Percentiles rank a stretch among this genome's conserved stretches.
Evolutionary conservation across 2,797 vertebrate species (phyloP).

Genomic region (Danionella dracula): DNA sequence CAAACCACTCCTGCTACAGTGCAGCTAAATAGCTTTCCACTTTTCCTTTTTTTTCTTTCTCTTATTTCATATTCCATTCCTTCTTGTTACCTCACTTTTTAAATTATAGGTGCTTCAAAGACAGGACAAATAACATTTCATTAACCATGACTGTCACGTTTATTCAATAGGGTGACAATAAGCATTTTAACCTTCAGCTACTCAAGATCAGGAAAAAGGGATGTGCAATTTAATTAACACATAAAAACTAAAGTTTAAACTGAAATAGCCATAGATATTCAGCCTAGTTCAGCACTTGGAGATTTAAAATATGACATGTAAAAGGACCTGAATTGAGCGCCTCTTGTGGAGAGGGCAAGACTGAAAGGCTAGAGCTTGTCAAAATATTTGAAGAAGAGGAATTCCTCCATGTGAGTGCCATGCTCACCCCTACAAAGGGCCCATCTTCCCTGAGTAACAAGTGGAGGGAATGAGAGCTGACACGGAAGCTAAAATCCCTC

Average conservation of each 20-base stretch:
- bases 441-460: slow-evolving; percentile 80
- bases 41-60: slow-evolving; percentile 28
- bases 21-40: slow-evolving; percentile 44
- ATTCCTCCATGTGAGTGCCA: slow-evolving; percentile 60
- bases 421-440: slow-evolving; percentile 65
- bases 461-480: slow-evolving; percentile 75
- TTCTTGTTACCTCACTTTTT: slow-evolving; percentile 47
- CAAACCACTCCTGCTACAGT: slow-evolving; percentile 49
- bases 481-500: slow-evolving; percentile 76
- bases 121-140: slow-evolving; percentile 58
- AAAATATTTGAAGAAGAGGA: slow-evolving; percentile 68
- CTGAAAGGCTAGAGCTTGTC: slow-evolving; percentile 57
- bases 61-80: slow-evolving; percentile 10
- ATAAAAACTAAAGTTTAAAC: too few species aligned
- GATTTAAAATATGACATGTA: too few species aligned
- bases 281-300: too few species aligned
- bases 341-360: slow-evolving; percentile 28
- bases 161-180: slow-evolving; percentile 56
- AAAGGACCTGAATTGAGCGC: not conserved
- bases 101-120: slow-evolving; percentile 55
- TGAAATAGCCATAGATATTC: too few species aligned
- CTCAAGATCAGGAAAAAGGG: slow-evolving; percentile 41
- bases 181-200: slow-evolving; percentile 63
- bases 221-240: slow-evolving; percentile 61
- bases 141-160: slow-evolving; percentile 57